These are phyloP conservation scores for Orthonyx spaldingii DNA, from an alignment of 2,113 vertebrate genomes.

Conservation along the genomic window DNA sequence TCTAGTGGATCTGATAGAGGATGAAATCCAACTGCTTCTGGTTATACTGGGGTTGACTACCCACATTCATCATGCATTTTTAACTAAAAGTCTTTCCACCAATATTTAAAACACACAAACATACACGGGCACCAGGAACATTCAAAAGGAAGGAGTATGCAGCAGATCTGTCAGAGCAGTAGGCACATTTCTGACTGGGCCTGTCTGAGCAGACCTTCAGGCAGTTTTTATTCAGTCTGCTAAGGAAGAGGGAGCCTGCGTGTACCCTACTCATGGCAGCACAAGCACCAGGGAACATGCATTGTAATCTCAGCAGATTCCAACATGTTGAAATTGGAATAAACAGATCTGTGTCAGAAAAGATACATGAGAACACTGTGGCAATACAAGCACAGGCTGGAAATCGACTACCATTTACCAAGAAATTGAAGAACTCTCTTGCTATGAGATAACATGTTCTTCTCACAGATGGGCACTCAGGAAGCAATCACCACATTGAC, in stretches of 20 bases:
- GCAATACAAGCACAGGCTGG: neutral
- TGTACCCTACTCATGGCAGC: neutral
- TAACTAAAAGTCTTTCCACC: neutral
- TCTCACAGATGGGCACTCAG: neutral
- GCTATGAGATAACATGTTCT: neutral
- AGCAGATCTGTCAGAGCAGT: neutral
- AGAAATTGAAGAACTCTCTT: neutral
- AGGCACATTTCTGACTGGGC: neutral
- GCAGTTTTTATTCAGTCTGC: neutral
- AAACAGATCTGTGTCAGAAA: neutral
- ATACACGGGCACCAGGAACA: accelerated
- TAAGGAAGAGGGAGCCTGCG: neutral
- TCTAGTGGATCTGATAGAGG: neutral
- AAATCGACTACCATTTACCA: neutral
- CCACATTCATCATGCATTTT: accelerated
- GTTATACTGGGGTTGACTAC: neutral
- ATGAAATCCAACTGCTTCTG: neutral
- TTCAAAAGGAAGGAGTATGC: neutral
- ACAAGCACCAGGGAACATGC: accelerated
- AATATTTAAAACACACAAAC: neutral
- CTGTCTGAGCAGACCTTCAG: neutral
- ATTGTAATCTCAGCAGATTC: neutral
- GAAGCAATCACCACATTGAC: accelerated
- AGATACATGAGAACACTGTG: neutral
- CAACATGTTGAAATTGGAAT: neutral